Percentiles rank a stretch among this genome's conserved stretches.
These are phyloP conservation scores for Aphis craccivora DNA, from an alignment of 1,140 invertebrate species.

Conservation along the genomic window DNA sequence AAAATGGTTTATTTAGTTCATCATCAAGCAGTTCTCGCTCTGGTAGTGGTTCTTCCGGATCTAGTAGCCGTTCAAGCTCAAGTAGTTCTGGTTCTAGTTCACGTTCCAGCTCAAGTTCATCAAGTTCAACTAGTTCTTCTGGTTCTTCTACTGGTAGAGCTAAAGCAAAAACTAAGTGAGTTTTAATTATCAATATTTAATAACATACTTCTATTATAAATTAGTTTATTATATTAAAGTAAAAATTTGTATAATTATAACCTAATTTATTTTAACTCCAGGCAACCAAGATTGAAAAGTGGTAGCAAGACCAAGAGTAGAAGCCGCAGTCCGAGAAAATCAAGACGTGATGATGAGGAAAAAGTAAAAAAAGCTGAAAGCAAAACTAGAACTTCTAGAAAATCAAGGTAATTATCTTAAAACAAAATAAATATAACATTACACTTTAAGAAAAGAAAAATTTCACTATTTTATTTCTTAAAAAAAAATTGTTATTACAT, in stretches of 20 bases:
- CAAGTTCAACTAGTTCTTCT: slow-evolving; percentile 74
- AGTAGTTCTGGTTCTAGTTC: slow-evolving; percentile 75
- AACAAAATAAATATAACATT: not conserved
- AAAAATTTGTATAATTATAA: not conserved
- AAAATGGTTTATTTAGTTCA: slow-evolving; percentile 31
- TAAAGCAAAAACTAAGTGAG: slow-evolving; percentile 70
- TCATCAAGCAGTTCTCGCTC: slow-evolving; percentile 67
- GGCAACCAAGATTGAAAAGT: slow-evolving; percentile 57
- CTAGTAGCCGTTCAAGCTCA: slow-evolving; percentile 69
- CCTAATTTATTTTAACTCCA: slow-evolving; percentile 43
- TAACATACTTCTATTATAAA: not conserved
- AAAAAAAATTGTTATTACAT: too few species aligned
- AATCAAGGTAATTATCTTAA: slow-evolving; percentile 64
- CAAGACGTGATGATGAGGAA: slow-evolving; percentile 64
- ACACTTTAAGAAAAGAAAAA: too few species aligned
- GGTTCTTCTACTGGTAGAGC: slow-evolving; percentile 68
- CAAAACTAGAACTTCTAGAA: slow-evolving; percentile 64
- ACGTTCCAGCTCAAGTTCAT: slow-evolving; percentile 69
- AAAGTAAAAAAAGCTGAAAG: slow-evolving; percentile 67
- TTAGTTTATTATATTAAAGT: not conserved
- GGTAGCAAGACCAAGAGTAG: slow-evolving; percentile 61
- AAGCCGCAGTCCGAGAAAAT: slow-evolving; percentile 60
- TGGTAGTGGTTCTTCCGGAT: slow-evolving; percentile 73
- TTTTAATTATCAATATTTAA: slow-evolving; percentile 32
- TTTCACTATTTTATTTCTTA: not conserved